Evolutionary conservation across 2,113 vertebrate genomes (phyloP), one percentile per base, ranked within the genome.

Genomic region (Melanocharis versteri): DNA sequence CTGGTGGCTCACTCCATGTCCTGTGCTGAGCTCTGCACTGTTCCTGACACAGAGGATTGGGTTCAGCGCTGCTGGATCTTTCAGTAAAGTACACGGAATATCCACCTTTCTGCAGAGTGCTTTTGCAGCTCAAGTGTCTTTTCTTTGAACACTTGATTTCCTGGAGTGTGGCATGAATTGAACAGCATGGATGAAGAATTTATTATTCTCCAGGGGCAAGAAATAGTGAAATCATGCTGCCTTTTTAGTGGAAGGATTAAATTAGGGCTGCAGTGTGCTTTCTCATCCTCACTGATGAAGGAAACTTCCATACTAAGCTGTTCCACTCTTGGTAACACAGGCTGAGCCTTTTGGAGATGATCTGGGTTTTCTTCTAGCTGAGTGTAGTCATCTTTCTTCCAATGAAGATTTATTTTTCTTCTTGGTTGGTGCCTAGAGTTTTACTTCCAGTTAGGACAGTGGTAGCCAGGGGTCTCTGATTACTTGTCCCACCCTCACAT

Each of bases 151-250:
- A 88, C 76, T 95, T 94, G 90, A 94, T 96, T 96, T 95, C 95
- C 96, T 94, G 93, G 94, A 95, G 94, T 84, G 94, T 96, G 86
- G 83, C 76, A 84, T 93, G 90, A 97, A 97, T 96, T 93, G 93
- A 96, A 92, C 94, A 93, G 96, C 92, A 62, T 94, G 95, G 94
- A 95, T 96, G 95, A 96, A 96, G 95, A 96, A 96, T 93, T 96
- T 93, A 91, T 93, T 96, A 95, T 95, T 95, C 95, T 94, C 93
- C 44, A 83, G 69, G 88, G 93, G 83, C 87, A 95, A 96, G 89
- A 95, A 96, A 69, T 90, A 92, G 93, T 93, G 94, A 96, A 94
- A 93, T 93, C 64, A 13, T 95, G 95, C 95, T 96, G 84, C 87
- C 82, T 95, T 97, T 96, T 96, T 95, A 93, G 93, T 69, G 48